Evolutionary conservation across 1,140 invertebrate genomes (phyloP).

Genomic region (Panulirus ornatus): DNA sequence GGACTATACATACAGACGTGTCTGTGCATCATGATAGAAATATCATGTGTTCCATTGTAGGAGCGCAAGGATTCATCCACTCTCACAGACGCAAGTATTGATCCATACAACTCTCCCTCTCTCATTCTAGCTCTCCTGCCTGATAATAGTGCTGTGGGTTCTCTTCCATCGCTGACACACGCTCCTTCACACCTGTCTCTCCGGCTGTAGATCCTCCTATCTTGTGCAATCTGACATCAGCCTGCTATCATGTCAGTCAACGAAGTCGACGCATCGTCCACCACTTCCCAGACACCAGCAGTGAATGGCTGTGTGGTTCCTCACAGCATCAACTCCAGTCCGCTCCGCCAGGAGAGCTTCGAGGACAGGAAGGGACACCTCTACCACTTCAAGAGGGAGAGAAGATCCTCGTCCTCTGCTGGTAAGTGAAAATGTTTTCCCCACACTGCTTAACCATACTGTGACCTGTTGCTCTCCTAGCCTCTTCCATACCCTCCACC

Average conservation of each 20-base stretch:
- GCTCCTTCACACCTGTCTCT: background rate
- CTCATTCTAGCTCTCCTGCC: background rate
- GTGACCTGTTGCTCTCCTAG: too few relatives aligned
- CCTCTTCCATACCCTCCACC: too few relatives aligned
- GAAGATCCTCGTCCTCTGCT: slow-evolving; percentile 33
- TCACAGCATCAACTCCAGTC: too few relatives aligned
- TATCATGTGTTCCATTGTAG: background rate
- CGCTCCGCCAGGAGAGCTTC: background rate
- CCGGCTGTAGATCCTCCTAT: background rate
- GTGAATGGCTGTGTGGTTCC: background rate
- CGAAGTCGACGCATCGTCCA: background rate
- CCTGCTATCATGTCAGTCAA: slow-evolving; percentile 20
- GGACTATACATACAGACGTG: too few relatives aligned
- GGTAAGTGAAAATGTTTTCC: too few relatives aligned
- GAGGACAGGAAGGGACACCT: slow-evolving; percentile 9
- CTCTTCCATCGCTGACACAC: background rate
- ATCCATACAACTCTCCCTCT: background rate
- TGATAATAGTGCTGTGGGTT: background rate
- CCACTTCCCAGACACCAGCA: background rate
- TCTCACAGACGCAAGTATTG: background rate
- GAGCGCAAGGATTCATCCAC: background rate
- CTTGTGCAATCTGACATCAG: background rate
- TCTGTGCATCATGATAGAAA: too few relatives aligned
- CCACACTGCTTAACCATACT: too few relatives aligned
- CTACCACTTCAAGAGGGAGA: background rate